phyloP scores from a whole-genome alignment of 2,797 vertebrate genomes.

The Acridotheres tristis region DNA sequence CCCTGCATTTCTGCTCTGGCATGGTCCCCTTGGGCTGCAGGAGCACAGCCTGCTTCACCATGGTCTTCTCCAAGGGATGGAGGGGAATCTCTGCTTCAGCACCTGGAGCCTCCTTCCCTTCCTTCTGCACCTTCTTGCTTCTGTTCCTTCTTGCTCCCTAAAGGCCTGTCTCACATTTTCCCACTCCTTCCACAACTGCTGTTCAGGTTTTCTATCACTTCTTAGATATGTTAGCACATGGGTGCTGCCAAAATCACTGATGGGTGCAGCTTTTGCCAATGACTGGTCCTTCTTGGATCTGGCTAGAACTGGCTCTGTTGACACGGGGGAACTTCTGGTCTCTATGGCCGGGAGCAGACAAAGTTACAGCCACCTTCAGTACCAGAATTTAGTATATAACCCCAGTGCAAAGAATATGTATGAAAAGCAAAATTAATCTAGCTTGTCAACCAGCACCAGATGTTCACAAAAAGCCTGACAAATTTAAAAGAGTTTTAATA shows the following conservation, averaged over 20 bases:
- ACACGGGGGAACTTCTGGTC: neutral
- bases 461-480: neutral
- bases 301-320: neutral
- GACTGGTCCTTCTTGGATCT: neutral
- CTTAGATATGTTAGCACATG: neutral
- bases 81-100: neutral
- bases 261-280: neutral
- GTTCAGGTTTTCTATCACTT: accelerated
- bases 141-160: neutral
- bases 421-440: neutral
- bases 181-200: neutral
- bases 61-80: neutral
- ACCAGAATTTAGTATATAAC: neutral
- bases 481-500: neutral
- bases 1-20: neutral
- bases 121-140: neutral
- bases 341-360: neutral
- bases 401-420: too few relatives aligned
- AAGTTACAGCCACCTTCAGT: neutral
- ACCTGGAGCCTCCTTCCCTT: neutral
- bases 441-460: neutral
- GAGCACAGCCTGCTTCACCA: neutral
- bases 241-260: neutral
- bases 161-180: neutral
- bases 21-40: accelerated